phyloP scores from a whole-genome alignment of 35 echinoderm and acorn worm genomes.

The Ophioderma brevispina region DNA sequence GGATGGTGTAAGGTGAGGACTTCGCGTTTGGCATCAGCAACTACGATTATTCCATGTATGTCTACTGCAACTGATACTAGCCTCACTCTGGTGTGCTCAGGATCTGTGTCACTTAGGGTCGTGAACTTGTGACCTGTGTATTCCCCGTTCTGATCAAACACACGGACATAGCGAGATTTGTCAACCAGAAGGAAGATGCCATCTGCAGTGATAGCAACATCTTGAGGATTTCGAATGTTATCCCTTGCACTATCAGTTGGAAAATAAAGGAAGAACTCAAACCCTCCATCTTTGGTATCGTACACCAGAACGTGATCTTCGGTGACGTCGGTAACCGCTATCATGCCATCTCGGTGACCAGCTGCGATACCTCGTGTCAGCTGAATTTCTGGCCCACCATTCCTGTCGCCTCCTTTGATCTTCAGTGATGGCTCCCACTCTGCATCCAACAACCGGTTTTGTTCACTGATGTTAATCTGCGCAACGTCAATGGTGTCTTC shows the following conservation, averaged over 20 bases:
- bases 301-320: neutral
- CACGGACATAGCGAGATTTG: neutral
- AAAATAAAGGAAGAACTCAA: constrained; percentile 3
- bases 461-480: neutral
- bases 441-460: neutral
- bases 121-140: neutral
- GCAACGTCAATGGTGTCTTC: neutral
- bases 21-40: neutral
- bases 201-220: neutral
- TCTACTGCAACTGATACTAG: neutral
- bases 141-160: neutral
- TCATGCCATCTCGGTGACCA: neutral
- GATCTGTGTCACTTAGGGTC: neutral
- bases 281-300: neutral
- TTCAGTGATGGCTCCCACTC: neutral
- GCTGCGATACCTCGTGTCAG: neutral
- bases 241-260: neutral
- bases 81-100: neutral
- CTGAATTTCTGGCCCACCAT: neutral
- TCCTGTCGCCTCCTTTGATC: neutral
- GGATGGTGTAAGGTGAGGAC: neutral
- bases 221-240: neutral
- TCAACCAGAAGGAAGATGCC: neutral
- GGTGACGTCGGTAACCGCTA: neutral
- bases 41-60: neutral